Percentiles rank a stretch among this genome's conserved stretches.
Conservation (phyloP, 1,140 invertebrate species). For the Pseudobourletiella spinata region DNA sequence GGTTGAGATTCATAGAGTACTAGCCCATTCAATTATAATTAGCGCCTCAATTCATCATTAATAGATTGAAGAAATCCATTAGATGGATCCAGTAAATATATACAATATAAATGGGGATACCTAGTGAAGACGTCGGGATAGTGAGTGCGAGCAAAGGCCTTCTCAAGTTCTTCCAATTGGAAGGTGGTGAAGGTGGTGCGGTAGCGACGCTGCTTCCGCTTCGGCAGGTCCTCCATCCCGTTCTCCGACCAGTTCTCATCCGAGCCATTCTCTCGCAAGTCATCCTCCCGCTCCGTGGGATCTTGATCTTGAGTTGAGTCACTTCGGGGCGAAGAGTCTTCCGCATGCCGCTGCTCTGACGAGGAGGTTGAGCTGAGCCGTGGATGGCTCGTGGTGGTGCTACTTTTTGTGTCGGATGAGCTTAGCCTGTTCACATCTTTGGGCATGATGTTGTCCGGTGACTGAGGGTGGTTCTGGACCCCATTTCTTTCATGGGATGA, state of each 20-base stretch:
- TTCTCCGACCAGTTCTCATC: conserved; percentile 58
- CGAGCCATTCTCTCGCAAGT: conserved; percentile 30
- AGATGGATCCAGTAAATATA: no score
- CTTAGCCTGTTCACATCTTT: neutral
- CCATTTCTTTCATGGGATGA: neutral
- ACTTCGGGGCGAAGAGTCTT: conserved; percentile 9
- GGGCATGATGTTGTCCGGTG: neutral
- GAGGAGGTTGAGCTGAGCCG: neutral
- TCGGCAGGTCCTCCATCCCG: conserved; percentile 71
- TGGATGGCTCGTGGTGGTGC: neutral
- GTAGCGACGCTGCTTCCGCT: conserved; percentile 82
- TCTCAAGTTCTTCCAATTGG: conserved; percentile 83
- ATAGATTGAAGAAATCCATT: no score
- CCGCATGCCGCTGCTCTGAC: conserved; percentile 7
- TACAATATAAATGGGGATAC: no score
- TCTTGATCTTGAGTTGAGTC: neutral
- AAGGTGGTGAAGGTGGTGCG: conserved; percentile 90
- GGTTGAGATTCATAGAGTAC: no score
- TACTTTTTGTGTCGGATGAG: neutral
- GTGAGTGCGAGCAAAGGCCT: conserved; percentile 87
- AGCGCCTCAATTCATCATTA: no score
- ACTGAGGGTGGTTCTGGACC: neutral
- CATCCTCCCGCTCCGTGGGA: neutral
- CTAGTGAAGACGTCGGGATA: conserved; percentile 91
- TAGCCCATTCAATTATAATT: no score